Base-by-base conservation (phyloP, 2,113 vertebrate genomes). In the Rhinichthys klamathensis region DNA sequence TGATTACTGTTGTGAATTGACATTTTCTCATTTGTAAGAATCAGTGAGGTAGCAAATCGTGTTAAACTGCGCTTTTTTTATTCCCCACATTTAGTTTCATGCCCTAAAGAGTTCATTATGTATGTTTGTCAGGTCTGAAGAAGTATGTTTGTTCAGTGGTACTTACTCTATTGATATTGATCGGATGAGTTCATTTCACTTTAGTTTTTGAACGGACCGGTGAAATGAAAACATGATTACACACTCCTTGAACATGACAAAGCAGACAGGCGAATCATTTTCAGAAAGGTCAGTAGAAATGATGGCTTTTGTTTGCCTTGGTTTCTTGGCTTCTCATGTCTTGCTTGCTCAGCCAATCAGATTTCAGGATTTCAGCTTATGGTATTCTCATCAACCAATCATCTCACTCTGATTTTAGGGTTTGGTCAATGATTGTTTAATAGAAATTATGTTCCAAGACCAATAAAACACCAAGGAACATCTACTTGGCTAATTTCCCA, bases 21-120 rank as follows among this genome's bases (percentile, higher is more conserved):
- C 11, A 81, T 69, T 51, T 81, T 83, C 81, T 72, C 23, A 56
- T 72, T 51, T 56, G 80, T 72, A 51, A 58, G 81, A 72, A 35
- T 58, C 49, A 83, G 30, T 72, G 67, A 83, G 49, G 81, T 83
- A 83, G 81, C 65, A 83, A 58, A 73, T 18, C 35, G 67, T 72
- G 61, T 32, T 78, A 13, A 78, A 78, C 46, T 65, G 3, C 6
- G 38, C 25, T 69, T 46, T 63, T 51, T 82, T 7, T 27, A 21
- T 35, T 21, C 30, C 27, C 27, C n/a, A 13, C 41, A 25, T 80
- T 65, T 35, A 30, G 25, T 49, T 81, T 46, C 35, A 30, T 67
- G 60, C 38, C 58, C 44, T 49, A 9, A n/a, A 49, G 25, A 81
- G 38, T 38, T 79, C 30, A 79, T 79, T 23, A 21, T 79, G 32